Conservation (phyloP, 2,888 invertebrate genomes). For the Drosophila neotestacea region DNA sequence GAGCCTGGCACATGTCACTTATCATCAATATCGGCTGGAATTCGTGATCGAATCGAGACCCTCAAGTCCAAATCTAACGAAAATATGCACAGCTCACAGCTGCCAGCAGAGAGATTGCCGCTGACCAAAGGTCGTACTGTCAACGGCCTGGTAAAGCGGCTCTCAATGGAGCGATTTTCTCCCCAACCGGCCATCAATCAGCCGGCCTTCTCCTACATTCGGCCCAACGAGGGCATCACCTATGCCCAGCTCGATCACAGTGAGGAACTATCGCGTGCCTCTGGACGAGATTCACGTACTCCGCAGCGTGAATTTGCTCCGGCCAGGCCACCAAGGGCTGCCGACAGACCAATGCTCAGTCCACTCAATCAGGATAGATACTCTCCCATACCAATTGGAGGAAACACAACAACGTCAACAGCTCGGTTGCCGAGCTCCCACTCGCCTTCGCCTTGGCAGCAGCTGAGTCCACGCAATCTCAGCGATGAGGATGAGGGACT, state of each 20-base stretch:
- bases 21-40: conserved; percentile 84
- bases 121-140: conserved; percentile 91
- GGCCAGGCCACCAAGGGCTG: conserved; percentile 52
- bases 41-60: conserved; percentile 79
- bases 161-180: conserved; percentile 90
- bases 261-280: conserved; percentile 61
- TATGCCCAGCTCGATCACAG: conserved; percentile 89
- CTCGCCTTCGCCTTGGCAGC: conserved; percentile 84
- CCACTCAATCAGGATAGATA: conserved; percentile 47
- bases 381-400: conserved; percentile 52
- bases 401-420: conserved; percentile 38
- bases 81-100: conserved; percentile 91
- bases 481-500: conserved; percentile 93
- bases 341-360: conserved; percentile 63
- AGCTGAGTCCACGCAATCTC: conserved; percentile 83
- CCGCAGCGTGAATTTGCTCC: conserved; percentile 60
- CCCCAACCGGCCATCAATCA: conserved; percentile 90
- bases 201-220: conserved; percentile 93
- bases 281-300: conserved; percentile 63
- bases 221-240: conserved; percentile 88
- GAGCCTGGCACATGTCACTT: background rate
- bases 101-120: conserved; percentile 89
- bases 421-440: conserved; percentile 78
- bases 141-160: conserved; percentile 90
- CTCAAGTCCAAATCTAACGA: conserved; percentile 85